Conservation (phyloP, 2,113 vertebrate species). For the Felis catus region F.catus_Fca126_mat1.0 CM031414.1:135285001-135285500, state of each 20-base stretch:
- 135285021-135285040: background rate
- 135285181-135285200: background rate
- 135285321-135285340: fast-evolving
- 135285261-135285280: background rate
- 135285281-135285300: fast-evolving
- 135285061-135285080: background rate
- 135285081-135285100: fast-evolving
- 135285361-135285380: fast-evolving
- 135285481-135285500: fast-evolving
- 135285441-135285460: background rate
- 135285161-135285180: fast-evolving
- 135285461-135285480: background rate
- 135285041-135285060: background rate
- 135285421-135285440: background rate
- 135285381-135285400: background rate
- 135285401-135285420: background rate
- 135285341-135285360: background rate
- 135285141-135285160: background rate
- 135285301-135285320: background rate
- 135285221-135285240: background rate
- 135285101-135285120: background rate
- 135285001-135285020: background rate
- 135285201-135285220: background rate
- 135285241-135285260: fast-evolving
- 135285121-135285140: too few species aligned